A percentile compares a stretch with the other conserved stretches of the same genome.
phyloP scores from a whole-genome alignment of 2,113 vertebrate species.

The Callaeas wilsoni region DNA sequence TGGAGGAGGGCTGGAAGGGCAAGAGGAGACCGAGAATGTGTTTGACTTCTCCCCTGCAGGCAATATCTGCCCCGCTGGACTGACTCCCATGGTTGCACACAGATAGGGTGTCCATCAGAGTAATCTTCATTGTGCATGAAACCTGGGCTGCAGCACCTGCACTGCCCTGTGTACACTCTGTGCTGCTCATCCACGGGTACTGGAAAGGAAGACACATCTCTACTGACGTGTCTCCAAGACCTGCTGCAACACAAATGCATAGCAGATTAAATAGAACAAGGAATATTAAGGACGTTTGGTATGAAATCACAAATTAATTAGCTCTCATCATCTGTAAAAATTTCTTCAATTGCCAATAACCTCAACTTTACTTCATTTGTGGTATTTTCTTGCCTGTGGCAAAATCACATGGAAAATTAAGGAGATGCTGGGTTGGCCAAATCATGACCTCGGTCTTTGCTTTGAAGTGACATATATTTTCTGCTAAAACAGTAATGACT shows the following conservation, averaged over 20 bases:
- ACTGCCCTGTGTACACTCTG: background rate
- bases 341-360: background rate
- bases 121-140: background rate
- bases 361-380: background rate
- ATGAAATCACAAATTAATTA: background rate
- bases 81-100: background rate
- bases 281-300: background rate
- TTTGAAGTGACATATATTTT: background rate
- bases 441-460: background rate
- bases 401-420: background rate
- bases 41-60: background rate
- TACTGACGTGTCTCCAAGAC: fast-evolving
- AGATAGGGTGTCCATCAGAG: background rate
- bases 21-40: background rate
- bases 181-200: too few species aligned
- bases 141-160: background rate
- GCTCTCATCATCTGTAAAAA: background rate
- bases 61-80: background rate
- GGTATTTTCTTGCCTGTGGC: background rate
- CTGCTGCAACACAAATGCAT: background rate
- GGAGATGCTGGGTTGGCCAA: background rate
- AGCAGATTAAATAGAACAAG: background rate
- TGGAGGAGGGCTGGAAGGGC: fast-evolving
- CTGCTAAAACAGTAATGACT: background rate
- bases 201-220: background rate